phyloP scores from a whole-genome alignment of 2,113 vertebrate species.

The Pogonocichla stellata region DNA sequence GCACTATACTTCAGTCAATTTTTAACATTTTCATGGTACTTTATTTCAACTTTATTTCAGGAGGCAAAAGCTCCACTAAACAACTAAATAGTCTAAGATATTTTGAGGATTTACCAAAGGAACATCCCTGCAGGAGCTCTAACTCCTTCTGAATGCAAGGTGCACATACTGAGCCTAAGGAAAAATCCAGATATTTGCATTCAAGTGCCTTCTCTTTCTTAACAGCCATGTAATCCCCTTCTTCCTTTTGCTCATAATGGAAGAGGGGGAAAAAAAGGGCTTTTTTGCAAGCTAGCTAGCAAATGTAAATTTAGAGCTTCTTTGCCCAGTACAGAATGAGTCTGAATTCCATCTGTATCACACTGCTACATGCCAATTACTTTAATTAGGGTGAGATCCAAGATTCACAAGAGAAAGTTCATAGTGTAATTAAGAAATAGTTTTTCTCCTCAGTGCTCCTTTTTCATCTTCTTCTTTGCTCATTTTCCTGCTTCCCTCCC shows the following conservation, averaged over 20 bases:
- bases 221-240: not conserved
- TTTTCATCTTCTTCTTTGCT: constrained; percentile 46
- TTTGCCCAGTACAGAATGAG: not conserved
- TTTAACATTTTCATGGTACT: not conserved
- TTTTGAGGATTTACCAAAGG: not conserved
- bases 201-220: not conserved
- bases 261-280: not conserved
- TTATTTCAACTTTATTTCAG: not conserved
- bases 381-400: constrained; percentile 49
- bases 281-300: not conserved
- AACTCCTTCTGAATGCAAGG: not conserved
- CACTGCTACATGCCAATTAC: constrained; percentile 24
- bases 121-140: not conserved
- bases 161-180: not conserved
- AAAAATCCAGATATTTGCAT: not conserved
- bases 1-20: too few species aligned
- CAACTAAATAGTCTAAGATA: not conserved
- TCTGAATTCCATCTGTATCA: constrained; percentile 22
- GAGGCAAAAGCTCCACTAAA: not conserved
- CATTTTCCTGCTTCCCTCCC: constrained; percentile 33
- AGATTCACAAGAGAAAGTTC: constrained; percentile 37
- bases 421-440: constrained; percentile 47
- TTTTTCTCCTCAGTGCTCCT: constrained; percentile 7
- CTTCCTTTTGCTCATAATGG: not conserved
- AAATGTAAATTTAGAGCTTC: constrained; percentile 18